Evolutionary conservation across 1,140 invertebrate species (phyloP), one percentile per base, ranked within the genome.

Genomic region (Penaeus japonicus): DNA sequence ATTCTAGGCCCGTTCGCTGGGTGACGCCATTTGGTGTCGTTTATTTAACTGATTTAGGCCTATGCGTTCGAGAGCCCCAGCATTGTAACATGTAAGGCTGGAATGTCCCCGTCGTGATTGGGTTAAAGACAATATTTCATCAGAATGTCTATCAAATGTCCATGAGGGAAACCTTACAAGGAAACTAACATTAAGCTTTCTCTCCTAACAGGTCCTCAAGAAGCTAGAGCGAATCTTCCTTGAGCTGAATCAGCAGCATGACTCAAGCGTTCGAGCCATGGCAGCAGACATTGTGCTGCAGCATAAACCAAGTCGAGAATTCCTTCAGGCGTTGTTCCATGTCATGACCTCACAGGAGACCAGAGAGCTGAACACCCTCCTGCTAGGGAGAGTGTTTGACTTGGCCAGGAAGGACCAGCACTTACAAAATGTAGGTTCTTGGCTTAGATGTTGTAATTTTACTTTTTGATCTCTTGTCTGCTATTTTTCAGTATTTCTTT

Each of bases 261-360:
- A 97, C 91, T 95, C 95, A 22, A 96, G 95, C 35, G 93, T 95
- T 0, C 93, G 96, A 90, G 95, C 95, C 0, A 89, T 97, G 62
- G 95, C 96, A 0, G 91, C 95, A 17, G 96, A 97, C 91, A 93
- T 97, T 17, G 92, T 97, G n/a, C 92, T 97, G 0, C 93, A 94
- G 81, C 92, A 93, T 24, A 92, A 94, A 12, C 94, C 94, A 1
- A 92, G 92, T 20, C 92, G 94, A 22, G 93, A 94, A 27, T 92
- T 93, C 77, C 84, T 96, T 12, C 92, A 91, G 55, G 91, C 94
- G 7, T 91, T 96, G 1, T 82, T 96, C 0, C 80, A 93, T 10
- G 95, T 94, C 82, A 91, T 96, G 5, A 95, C 91, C 91, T 80
- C 54, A 39, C 84, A 90, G 27, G 79, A 93, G 3, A 93, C 94